These are phyloP conservation scores for Pseudochirops corinnae DNA, from an alignment of 2,797 vertebrate species.

Conservation along the genomic window DNA sequence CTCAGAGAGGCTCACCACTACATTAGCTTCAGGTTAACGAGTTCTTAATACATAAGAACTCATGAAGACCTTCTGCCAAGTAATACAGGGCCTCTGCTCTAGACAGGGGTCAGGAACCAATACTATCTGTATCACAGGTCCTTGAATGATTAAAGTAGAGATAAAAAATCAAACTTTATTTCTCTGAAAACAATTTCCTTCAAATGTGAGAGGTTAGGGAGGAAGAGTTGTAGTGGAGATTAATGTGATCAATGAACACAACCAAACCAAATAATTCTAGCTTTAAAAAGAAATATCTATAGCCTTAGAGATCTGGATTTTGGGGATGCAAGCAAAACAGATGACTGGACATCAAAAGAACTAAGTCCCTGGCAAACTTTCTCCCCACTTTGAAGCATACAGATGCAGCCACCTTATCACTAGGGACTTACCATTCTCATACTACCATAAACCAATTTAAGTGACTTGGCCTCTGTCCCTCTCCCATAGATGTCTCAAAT, in stretches of 20 bases:
- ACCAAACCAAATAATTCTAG: not conserved
- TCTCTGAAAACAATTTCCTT: not conserved
- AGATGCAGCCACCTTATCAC: not conserved
- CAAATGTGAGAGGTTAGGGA: not conserved
- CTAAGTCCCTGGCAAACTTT: not conserved
- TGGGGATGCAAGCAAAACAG: not conserved
- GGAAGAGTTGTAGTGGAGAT: not conserved
- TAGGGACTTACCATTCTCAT: conserved; percentile 19
- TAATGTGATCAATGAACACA: not conserved
- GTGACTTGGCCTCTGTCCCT: not conserved
- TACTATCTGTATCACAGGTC: not conserved
- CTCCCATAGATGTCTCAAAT: not conserved
- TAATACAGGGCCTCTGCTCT: not conserved
- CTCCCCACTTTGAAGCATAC: not conserved
- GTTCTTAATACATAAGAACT: not conserved
- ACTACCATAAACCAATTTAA: conserved; percentile 1
- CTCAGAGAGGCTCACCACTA: not conserved
- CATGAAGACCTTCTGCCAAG: not conserved
- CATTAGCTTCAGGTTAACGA: not conserved
- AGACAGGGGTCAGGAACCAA: not conserved
- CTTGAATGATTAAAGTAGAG: not conserved
- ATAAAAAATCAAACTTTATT: not conserved
- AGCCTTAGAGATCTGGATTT: not conserved
- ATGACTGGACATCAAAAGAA: not conserved
- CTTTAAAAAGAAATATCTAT: not conserved